A percentile compares a stretch with the other conserved stretches of the same genome.
Conservation (phyloP, 2,113 vertebrate genomes). For the Manacus vitellinus region DNA sequence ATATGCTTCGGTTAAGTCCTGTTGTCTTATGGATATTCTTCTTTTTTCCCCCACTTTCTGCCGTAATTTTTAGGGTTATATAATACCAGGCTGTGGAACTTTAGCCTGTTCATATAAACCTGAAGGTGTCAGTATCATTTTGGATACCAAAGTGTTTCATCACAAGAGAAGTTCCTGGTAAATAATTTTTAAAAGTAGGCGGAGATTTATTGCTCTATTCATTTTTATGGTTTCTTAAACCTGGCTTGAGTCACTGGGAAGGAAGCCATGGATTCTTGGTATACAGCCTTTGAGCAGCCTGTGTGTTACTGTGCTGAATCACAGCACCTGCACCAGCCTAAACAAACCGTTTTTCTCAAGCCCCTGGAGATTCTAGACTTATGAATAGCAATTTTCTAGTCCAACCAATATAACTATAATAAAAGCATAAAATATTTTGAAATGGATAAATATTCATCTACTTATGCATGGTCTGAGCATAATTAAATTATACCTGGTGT, state of each 20-base stretch:
- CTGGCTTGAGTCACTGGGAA: conserved; percentile 19
- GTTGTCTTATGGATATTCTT: background rate
- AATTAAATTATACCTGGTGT: conserved; percentile 20
- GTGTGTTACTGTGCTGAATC: conserved; percentile 18
- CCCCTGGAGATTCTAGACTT: background rate
- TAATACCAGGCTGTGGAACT: background rate
- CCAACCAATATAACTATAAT: background rate
- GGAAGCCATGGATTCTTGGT: background rate
- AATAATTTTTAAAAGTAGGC: background rate
- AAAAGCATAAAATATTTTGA: background rate
- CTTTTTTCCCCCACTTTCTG: background rate
- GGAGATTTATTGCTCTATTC: conserved; percentile 16
- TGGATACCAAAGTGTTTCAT: background rate
- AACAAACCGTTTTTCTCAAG: background rate
- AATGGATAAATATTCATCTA: background rate
- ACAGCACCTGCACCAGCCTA: conserved; percentile 33
- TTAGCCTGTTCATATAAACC: background rate
- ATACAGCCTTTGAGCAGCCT: background rate
- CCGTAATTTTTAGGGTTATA: background rate
- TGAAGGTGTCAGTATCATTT: conserved; percentile 1
- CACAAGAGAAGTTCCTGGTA: conserved; percentile 18
- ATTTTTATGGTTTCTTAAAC: conserved; percentile 40
- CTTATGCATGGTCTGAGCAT: background rate
- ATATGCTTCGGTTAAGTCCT: background rate
- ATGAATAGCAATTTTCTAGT: background rate